Base-by-base conservation (phyloP, 2,888 invertebrate species). In the Ditula angustiorana region DNA sequence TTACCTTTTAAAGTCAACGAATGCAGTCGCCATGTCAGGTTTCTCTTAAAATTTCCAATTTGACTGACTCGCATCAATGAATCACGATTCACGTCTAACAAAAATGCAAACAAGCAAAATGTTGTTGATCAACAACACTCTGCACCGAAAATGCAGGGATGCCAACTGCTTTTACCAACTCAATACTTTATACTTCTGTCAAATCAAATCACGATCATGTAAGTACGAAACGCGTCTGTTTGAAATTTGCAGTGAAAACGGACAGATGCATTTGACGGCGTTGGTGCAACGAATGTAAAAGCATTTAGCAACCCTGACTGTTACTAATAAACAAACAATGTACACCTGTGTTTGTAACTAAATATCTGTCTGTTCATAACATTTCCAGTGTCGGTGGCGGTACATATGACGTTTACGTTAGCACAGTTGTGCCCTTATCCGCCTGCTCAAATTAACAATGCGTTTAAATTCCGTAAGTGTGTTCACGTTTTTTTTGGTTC, bases 311-410 rank as follows among this genome's bases (percentile, higher is more conserved):
- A 53, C 53, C 53, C 53, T 53, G 10, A 33, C 21, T 10, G 52
- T 33, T 33, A 8, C 7, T 19, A 53, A 61, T 57, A 66, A 53
- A 64, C 50, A 61, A 61, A 52, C 66, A 53, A 53, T 66, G 52
- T 72, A 47, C 47, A 52, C 67, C 55, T 72, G 63, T 66, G 44
- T 64, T 50, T 61, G 68, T 61, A 4, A 53, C 21, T 53, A 53
- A 53, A 41, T 44, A 23, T 53, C 33, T 53, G 21, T 35, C 21
- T 53, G 50, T 67, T 66, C 57, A 71, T 76, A 75, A 76, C 74
- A 72, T 75, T 76, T 74, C 60, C 73, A 75, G 71, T 71, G 61
- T 65, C 49, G 73, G 74, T 74, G 75, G 71, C 68, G 71, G 73
- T 58, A 58, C 35, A 16, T 41, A 19, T 10, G 1, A 10, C 41